These are phyloP conservation scores for Nomada fabriciana DNA, from an alignment of 2,888 invertebrate genomes.

Conservation along the genomic window DNA sequence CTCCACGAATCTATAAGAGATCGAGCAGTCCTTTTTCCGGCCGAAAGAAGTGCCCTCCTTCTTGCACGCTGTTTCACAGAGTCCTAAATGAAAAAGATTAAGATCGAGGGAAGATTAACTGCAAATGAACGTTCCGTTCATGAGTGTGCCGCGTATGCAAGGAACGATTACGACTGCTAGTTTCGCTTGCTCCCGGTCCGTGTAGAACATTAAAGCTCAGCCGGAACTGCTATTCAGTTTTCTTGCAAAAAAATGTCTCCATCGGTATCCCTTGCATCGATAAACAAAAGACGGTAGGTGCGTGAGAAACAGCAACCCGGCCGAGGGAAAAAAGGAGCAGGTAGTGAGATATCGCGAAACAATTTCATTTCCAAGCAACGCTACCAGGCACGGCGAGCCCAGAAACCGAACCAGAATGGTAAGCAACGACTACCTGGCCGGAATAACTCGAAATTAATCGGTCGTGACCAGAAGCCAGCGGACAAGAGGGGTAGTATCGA, in stretches of 20 bases:
- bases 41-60: too few species aligned
- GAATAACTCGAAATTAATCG: conserved; percentile 47
- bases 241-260: neutral
- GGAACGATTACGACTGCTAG: too few species aligned
- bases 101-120: too few species aligned
- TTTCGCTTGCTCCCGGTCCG: too few species aligned
- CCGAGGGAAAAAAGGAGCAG: neutral
- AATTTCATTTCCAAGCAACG: neutral
- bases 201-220: too few species aligned
- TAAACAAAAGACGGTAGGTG: neutral
- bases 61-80: too few species aligned
- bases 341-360: neutral
- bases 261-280: neutral
- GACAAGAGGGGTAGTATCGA: conserved; percentile 7
- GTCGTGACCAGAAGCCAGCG: conserved; percentile 33
- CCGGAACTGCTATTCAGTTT: too few species aligned
- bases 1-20: too few species aligned
- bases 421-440: neutral
- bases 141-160: too few species aligned
- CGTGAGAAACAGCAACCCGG: neutral
- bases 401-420: neutral
- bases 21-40: too few species aligned
- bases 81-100: too few species aligned
- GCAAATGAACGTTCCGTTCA: too few species aligned
- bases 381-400: neutral